Percentiles rank a stretch among this genome's conserved stretches.
These are phyloP conservation scores for Nanorana parkeri DNA, from an alignment of 2,113 vertebrate species.

Conservation along the genomic window DNA sequence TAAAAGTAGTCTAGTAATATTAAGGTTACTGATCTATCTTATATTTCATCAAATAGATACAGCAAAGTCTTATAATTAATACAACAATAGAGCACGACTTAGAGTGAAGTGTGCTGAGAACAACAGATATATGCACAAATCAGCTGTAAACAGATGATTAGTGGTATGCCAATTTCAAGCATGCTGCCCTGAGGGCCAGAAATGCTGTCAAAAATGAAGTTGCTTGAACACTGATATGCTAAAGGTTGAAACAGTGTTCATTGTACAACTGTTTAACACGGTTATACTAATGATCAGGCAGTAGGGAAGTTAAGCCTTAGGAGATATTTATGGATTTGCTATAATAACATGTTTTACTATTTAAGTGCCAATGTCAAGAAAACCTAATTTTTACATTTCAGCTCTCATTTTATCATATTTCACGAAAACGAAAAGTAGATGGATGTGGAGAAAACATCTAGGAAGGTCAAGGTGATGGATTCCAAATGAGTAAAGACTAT, in stretches of 20 bases:
- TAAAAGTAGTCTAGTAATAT: too few relatives aligned
- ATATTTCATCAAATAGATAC: too few relatives aligned
- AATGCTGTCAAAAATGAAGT: not conserved
- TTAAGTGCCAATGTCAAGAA: not conserved
- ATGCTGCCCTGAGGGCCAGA: not conserved
- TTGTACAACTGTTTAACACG: not conserved
- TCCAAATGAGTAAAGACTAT: too few relatives aligned
- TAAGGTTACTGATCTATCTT: too few relatives aligned
- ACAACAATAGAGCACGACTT: too few relatives aligned
- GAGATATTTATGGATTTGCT: slow-evolving; percentile 1
- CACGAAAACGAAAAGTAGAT: too few relatives aligned
- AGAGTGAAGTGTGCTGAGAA: too few relatives aligned
- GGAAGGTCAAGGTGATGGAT: too few relatives aligned
- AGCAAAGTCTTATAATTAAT: too few relatives aligned
- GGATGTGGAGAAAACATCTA: too few relatives aligned
- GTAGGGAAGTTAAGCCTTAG: not conserved
- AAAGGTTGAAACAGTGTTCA: not conserved
- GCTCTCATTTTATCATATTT: too few relatives aligned
- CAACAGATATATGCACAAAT: not conserved
- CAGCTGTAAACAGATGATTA: slow-evolving; percentile 1
- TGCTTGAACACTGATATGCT: not conserved
- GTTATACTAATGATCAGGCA: slow-evolving; percentile 7
- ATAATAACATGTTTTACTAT: not conserved
- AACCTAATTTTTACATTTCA: not conserved
- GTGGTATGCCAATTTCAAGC: not conserved